Conservation (phyloP, 1,140 invertebrate species). For the Trachymyrmex septentrionalis region DNA sequence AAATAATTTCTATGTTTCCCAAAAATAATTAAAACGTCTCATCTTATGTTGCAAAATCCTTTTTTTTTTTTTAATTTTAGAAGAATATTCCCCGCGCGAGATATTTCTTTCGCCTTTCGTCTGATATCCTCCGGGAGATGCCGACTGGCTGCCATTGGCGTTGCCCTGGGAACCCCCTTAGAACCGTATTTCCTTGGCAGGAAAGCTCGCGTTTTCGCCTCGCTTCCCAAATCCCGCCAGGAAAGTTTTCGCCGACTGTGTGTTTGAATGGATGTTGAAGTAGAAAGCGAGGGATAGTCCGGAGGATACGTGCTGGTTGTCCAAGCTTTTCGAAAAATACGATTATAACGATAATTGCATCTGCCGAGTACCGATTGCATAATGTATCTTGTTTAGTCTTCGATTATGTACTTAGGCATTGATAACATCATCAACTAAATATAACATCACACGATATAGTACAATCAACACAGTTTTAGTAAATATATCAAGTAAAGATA, state of each 20-base stretch:
- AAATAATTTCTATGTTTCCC: not conserved
- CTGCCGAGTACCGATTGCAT: conserved; percentile 69
- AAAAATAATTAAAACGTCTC: conserved; percentile 39
- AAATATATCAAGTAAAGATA: not conserved
- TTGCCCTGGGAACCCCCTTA: conserved; percentile 64
- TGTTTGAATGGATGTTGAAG: conserved; percentile 55
- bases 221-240: conserved; percentile 82
- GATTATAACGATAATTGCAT: conserved; percentile 86
- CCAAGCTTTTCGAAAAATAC: conserved; percentile 83
- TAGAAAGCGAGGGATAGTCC: conserved; percentile 41
- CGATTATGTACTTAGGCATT: not conserved
- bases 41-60: conserved; percentile 34
- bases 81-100: conserved; percentile 62
- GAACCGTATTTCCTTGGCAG: conserved; percentile 78
- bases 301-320: conserved; percentile 67
- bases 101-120: conserved; percentile 64
- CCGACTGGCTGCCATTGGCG: conserved; percentile 67
- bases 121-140: conserved; percentile 65
- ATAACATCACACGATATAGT: not conserved
- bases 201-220: conserved; percentile 80
- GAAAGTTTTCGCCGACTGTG: conserved; percentile 77
- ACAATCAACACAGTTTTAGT: not conserved
- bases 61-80: conserved; percentile 61
- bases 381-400: conserved; percentile 84
- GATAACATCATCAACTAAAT: not conserved